A percentile compares a stretch with the other conserved stretches of the same genome.
Conservation (phyloP, 2,113 vertebrate genomes). For the Protobothrops flavoviridis region DNA sequence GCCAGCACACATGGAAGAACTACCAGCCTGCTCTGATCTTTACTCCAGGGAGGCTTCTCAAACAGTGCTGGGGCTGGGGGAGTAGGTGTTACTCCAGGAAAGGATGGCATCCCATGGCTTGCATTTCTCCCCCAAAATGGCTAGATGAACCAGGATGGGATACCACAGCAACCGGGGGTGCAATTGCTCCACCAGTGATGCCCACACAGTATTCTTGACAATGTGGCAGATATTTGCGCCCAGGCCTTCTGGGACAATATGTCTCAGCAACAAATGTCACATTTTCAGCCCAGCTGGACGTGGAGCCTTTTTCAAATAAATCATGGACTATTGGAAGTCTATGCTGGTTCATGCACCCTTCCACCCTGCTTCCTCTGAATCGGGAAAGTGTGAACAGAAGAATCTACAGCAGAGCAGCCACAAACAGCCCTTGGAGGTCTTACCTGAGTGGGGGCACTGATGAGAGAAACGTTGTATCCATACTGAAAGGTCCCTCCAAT, state of each 20-base stretch:
- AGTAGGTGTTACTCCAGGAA: neutral
- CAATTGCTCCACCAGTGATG: neutral
- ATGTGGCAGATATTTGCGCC: neutral
- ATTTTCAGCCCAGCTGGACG: neutral
- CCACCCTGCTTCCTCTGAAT: neutral
- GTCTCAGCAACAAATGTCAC: neutral
- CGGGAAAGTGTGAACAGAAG: neutral
- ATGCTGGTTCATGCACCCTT: neutral
- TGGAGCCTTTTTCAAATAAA: neutral
- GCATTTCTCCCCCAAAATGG: neutral
- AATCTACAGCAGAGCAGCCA: neutral
- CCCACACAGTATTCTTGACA: neutral
- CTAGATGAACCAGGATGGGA: neutral
- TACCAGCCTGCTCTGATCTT: neutral
- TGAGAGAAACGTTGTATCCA: neutral
- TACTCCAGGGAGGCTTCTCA: neutral
- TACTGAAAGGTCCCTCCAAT: constrained; percentile 3
- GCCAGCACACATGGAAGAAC: too few species aligned
- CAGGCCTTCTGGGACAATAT: neutral
- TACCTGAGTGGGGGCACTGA: neutral
- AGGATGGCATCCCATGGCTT: neutral
- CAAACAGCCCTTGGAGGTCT: neutral
- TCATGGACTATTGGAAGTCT: neutral
- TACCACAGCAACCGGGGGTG: neutral
- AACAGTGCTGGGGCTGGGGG: neutral